Percentiles rank a stretch among this genome's conserved stretches.
Conservation (phyloP, 1,140 invertebrate species). For the Grapholita molesta region DNA sequence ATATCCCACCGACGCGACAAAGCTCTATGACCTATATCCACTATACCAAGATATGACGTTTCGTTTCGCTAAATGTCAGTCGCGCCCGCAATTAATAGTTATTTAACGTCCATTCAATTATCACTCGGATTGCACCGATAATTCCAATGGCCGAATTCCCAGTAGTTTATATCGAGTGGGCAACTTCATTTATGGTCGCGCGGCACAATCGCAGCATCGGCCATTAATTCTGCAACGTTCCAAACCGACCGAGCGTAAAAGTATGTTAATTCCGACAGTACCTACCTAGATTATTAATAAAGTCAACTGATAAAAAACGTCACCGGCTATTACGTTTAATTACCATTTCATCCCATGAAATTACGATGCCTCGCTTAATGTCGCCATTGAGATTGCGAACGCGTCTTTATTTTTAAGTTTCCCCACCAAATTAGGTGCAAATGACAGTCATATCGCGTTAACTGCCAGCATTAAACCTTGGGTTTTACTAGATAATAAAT, state of each 20-base stretch:
- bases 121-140: conserved; percentile 58
- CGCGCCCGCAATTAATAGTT: conserved; percentile 57
- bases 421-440: conserved; percentile 14
- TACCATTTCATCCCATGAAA: conserved; percentile 28
- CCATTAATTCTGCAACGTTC: conserved; percentile 54
- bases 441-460: background rate
- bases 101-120: conserved; percentile 73
- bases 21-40: background rate
- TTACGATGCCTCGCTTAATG: conserved; percentile 21
- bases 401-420: conserved; percentile 12
- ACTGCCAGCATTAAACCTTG: conserved; percentile 2
- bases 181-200: conserved; percentile 54
- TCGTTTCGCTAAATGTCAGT: conserved; percentile 52
- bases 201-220: conserved; percentile 32
- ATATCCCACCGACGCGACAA: background rate
- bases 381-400: conserved; percentile 13
- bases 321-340: conserved; percentile 40
- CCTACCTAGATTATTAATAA: conserved; percentile 37
- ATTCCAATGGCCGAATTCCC: conserved; percentile 58
- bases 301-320: conserved; percentile 42
- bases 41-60: background rate
- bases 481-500: conserved; percentile 14
- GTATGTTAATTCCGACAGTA: conserved; percentile 45
- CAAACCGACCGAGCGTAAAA: conserved; percentile 42
- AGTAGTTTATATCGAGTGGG: conserved; percentile 48